Percentiles rank a stretch among this genome's conserved stretches.
phyloP scores from a whole-genome alignment of 53 echinoderm and acorn worm species.

The Apostichopus leukothele region DNA sequence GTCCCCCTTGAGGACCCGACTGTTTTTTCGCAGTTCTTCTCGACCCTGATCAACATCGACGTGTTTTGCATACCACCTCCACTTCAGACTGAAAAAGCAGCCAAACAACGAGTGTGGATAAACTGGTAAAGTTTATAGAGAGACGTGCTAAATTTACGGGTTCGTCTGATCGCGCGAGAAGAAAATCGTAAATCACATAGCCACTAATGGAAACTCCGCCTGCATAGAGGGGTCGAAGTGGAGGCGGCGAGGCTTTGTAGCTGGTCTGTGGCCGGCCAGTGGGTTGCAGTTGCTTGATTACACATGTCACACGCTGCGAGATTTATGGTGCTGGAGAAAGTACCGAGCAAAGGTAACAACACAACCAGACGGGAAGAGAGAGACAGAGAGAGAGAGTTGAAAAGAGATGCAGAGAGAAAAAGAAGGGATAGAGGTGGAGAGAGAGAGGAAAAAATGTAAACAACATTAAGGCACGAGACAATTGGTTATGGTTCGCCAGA shows the following conservation, averaged over 20 bases:
- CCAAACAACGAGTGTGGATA: slow-evolving; percentile 28
- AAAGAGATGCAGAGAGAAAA: slow-evolving; percentile 5
- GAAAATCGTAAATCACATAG: slow-evolving; percentile 21
- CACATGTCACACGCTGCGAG: slow-evolving; percentile 45
- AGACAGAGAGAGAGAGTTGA: slow-evolving; percentile 31
- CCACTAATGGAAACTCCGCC: slow-evolving; percentile 52
- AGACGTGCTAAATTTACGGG: slow-evolving; percentile 45
- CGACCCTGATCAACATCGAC: slow-evolving; percentile 45
- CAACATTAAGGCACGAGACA: slow-evolving; percentile 38
- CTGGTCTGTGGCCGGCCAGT: slow-evolving; percentile 41
- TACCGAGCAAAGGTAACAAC: slow-evolving; percentile 22
- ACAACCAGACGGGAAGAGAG: not conserved
- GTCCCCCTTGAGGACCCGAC: slow-evolving; percentile 38
- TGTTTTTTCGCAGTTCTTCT: slow-evolving; percentile 40
- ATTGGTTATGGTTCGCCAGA: slow-evolving; percentile 33
- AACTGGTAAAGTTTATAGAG: slow-evolving; percentile 28
- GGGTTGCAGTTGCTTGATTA: slow-evolving; percentile 48
- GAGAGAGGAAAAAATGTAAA: slow-evolving; percentile 24
- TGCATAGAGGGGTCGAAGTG: slow-evolving; percentile 22
- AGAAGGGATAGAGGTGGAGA: not conserved
- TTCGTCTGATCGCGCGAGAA: slow-evolving; percentile 32
- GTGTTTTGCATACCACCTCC: slow-evolving; percentile 48
- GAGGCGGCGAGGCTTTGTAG: slow-evolving; percentile 46
- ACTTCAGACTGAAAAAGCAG: slow-evolving; percentile 19
- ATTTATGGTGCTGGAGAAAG: slow-evolving; percentile 32